These are phyloP conservation scores for Turnix velox DNA, from an alignment of 2,113 vertebrate species.

Conservation along the genomic window DNA sequence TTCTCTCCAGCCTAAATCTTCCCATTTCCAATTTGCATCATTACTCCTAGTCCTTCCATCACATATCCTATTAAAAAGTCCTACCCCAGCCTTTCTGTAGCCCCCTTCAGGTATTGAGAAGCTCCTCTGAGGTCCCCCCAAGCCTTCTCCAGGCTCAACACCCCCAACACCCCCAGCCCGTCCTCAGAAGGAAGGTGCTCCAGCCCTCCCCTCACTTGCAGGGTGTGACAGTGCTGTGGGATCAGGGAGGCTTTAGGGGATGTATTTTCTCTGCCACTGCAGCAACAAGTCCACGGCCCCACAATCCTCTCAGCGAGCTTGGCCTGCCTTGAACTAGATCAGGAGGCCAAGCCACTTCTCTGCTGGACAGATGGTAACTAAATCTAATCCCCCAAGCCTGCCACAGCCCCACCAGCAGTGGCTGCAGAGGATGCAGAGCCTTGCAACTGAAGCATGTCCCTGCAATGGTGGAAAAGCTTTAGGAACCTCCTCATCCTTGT, in stretches of 20 bases:
- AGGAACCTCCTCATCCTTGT: background rate
- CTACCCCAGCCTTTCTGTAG: too few species aligned
- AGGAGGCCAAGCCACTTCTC: background rate
- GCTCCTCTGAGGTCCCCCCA: too few species aligned
- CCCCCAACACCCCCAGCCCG: too few species aligned
- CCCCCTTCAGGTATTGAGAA: too few species aligned
- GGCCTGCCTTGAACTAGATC: slow-evolving; percentile 12
- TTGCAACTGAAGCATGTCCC: rapidly evolving
- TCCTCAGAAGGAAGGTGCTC: too few species aligned
- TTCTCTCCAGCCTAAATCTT: too few species aligned
- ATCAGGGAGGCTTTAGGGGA: background rate
- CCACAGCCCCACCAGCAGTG: background rate
- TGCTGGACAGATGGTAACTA: slow-evolving; percentile 1
- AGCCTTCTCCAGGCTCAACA: too few species aligned
- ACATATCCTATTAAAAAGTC: too few species aligned
- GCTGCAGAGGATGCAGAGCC: background rate
- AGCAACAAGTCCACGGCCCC: background rate
- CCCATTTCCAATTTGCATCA: too few species aligned
- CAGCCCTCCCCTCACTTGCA: rapidly evolving
- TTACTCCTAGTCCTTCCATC: too few species aligned
- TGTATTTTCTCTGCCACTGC: background rate
- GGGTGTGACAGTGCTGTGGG: background rate
- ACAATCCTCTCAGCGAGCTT: background rate
- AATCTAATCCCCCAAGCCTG: background rate
- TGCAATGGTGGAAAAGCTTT: background rate